These are phyloP conservation scores for Limnephilus lunatus DNA, from an alignment of 2,888 invertebrate genomes.

Conservation along the genomic window DNA sequence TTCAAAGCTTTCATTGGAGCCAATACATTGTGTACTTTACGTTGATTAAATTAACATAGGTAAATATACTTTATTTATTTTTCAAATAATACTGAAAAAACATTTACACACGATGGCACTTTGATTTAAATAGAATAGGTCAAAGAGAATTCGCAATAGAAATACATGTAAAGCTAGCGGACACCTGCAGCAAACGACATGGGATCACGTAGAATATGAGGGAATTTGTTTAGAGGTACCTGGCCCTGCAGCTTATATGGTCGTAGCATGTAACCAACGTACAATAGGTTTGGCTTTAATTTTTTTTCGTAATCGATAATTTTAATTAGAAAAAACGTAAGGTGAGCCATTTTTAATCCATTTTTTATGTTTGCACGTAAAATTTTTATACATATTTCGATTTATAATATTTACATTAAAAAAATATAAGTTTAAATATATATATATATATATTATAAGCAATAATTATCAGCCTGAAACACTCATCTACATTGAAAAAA, in stretches of 20 bases:
- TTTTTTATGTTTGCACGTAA: too few relatives aligned
- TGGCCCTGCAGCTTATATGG: not conserved
- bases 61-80: not conserved
- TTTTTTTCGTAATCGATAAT: too few relatives aligned
- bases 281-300: not conserved
- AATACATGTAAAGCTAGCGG: not conserved
- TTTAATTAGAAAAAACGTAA: too few relatives aligned
- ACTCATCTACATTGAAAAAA: too few relatives aligned
- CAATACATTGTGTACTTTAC: not conserved
- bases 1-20: not conserved
- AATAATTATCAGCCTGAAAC: too few relatives aligned
- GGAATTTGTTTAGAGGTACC: not conserved
- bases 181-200: not conserved
- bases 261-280: not conserved
- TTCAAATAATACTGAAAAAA: not conserved
- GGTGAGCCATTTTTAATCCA: too few relatives aligned
- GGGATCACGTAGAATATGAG: slow-evolving; percentile 2
- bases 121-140: not conserved
- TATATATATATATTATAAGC: too few relatives aligned
- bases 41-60: not conserved
- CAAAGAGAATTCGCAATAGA: not conserved
- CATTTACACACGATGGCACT: not conserved
- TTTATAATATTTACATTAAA: too few relatives aligned
- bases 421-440: too few relatives aligned
- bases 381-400: too few relatives aligned